Conservation (phyloP, 2,888 invertebrate species). For the Folsomia manolachei region DNA sequence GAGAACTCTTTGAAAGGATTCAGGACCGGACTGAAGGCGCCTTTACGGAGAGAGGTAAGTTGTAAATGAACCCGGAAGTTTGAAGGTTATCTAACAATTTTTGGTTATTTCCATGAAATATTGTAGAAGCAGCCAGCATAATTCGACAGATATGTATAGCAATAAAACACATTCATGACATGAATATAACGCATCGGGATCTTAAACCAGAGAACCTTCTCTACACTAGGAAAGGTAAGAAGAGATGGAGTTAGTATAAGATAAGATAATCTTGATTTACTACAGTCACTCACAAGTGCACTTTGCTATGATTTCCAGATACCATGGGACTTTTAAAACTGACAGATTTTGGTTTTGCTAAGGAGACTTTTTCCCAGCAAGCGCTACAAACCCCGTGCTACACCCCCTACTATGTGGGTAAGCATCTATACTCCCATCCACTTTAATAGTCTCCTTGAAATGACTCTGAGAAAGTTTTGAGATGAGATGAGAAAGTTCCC, state of each 20-base stretch:
- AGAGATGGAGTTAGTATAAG: background rate
- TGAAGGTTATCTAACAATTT: too few species aligned
- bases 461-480: too few species aligned
- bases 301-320: conserved; percentile 52
- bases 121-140: conserved; percentile 82
- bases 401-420: conserved; percentile 97
- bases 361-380: conserved; percentile 81
- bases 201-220: conserved; percentile 96
- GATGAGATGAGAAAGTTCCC: too few species aligned
- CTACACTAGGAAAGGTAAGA: conserved; percentile 69
- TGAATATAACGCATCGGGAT: conserved; percentile 94
- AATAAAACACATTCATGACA: conserved; percentile 86
- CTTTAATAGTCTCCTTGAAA: too few species aligned
- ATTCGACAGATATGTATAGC: conserved; percentile 96
- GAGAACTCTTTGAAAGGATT: conserved; percentile 94
- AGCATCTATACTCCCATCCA: conserved; percentile 51
- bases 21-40: conserved; percentile 92
- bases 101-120: too few species aligned
- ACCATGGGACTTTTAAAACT: conserved; percentile 82
- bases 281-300: background rate
- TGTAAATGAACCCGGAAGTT: too few species aligned
- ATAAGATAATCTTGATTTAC: background rate
- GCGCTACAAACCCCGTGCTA: conserved; percentile 97
- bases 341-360: conserved; percentile 99
- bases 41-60: conserved; percentile 91